A percentile compares a stretch with the other conserved stretches of the same genome.
These are phyloP conservation scores for Formica aserva DNA, from an alignment of 2,888 invertebrate species.

Conservation along the genomic window DNA sequence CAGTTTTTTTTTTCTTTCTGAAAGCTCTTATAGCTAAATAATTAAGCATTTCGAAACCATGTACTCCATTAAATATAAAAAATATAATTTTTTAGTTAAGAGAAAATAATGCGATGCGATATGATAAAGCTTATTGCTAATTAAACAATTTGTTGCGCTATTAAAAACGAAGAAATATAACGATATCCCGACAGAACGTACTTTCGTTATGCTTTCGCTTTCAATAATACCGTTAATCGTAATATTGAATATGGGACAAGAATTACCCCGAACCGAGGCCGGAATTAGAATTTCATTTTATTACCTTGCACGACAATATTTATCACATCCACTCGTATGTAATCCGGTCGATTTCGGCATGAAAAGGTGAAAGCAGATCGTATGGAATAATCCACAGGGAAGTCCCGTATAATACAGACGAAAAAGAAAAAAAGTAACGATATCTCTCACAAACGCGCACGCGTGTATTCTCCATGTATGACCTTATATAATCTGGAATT, in stretches of 20 bases:
- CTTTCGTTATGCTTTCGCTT: neutral
- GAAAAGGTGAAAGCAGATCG: conserved; percentile 78
- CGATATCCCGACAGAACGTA: neutral
- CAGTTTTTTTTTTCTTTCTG: neutral
- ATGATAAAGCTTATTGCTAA: neutral
- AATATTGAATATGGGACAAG: neutral
- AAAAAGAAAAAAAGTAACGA: conserved; percentile 3
- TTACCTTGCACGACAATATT: neutral
- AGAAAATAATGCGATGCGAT: neutral
- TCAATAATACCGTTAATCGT: neutral
- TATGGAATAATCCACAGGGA: conserved; percentile 54
- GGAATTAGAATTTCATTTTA: neutral
- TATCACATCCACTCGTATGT: neutral
- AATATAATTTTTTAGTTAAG: neutral
- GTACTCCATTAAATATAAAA: neutral
- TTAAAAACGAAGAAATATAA: neutral
- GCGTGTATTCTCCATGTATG: conserved; percentile 9
- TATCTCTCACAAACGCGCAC: neutral
- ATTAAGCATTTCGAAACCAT: neutral
- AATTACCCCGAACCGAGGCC: neutral
- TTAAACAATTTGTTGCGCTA: neutral
- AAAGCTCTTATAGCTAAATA: neutral
- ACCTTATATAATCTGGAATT: conserved; percentile 35
- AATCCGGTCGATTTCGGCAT: conserved; percentile 42
- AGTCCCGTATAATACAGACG: neutral